phyloP scores from a whole-genome alignment of 2,113 vertebrate genomes.

The Orthonyx spaldingii region DNA sequence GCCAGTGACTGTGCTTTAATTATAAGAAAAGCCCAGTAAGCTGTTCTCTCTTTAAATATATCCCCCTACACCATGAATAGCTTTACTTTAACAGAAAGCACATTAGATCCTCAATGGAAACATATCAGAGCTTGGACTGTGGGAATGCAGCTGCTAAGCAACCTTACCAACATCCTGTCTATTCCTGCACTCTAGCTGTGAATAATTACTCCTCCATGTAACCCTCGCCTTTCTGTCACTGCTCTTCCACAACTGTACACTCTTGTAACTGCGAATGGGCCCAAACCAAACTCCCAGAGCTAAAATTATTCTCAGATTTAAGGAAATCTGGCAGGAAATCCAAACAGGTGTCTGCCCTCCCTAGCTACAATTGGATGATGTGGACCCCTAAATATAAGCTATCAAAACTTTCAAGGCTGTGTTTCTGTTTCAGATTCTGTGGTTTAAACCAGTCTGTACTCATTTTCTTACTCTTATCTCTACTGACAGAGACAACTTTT shows the following conservation, averaged over 20 bases:
- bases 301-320: neutral
- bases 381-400: neutral
- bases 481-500: neutral
- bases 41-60: neutral
- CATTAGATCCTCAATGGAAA: neutral
- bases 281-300: neutral
- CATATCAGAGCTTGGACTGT: neutral
- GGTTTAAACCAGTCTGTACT: neutral
- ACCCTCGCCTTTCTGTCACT: neutral
- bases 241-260: constrained; percentile 1
- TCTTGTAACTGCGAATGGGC: neutral
- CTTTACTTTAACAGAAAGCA: neutral
- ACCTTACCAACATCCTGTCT: constrained; percentile 10
- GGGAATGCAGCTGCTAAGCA: constrained; percentile 43
- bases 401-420: neutral
- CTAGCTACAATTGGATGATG: neutral
- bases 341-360: constrained; percentile 9
- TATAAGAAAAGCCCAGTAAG: neutral
- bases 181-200: neutral
- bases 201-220: neutral
- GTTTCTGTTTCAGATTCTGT: neutral
- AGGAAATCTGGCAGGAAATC: constrained; percentile 24
- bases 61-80: neutral
- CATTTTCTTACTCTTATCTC: neutral
- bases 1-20: neutral